phyloP scores from a whole-genome alignment of 2,888 invertebrate genomes.

The Mythimna albipuncta region DNA sequence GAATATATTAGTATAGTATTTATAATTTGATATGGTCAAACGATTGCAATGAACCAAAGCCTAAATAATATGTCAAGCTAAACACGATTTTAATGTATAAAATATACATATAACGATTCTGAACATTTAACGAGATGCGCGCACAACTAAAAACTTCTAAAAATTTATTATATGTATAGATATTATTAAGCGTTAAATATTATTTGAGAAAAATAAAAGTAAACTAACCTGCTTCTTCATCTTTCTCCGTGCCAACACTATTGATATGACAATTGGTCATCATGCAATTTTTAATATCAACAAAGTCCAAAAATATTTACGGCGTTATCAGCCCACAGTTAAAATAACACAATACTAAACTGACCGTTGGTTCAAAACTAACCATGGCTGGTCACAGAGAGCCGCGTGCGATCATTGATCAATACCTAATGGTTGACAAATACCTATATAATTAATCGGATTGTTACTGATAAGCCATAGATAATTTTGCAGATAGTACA shows the following conservation, averaged over 20 bases:
- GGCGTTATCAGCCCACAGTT: not conserved
- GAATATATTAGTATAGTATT: too few species aligned
- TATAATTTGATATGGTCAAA: too few species aligned
- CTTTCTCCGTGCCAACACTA: not conserved
- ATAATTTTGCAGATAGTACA: slow-evolving; percentile 25
- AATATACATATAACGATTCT: too few species aligned
- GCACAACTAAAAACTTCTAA: too few species aligned
- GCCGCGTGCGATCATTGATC: slow-evolving; percentile 7
- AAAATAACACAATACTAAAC: slow-evolving; percentile 1
- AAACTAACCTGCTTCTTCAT: slow-evolving; percentile 1
- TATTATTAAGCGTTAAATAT: too few species aligned
- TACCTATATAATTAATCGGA: slow-evolving; percentile 22
- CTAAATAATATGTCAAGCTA: too few species aligned
- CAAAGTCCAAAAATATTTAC: not conserved
- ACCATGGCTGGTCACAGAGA: slow-evolving; percentile 1
- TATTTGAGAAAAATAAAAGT: not conserved
- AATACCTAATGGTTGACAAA: slow-evolving; percentile 16
- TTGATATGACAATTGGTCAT: slow-evolving; percentile 22
- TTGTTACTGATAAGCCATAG: slow-evolving; percentile 33
- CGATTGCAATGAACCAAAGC: too few species aligned
- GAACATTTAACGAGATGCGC: too few species aligned
- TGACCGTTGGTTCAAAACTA: slow-evolving; percentile 9
- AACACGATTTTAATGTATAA: too few species aligned
- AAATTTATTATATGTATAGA: too few species aligned
- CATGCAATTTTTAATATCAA: too few species aligned